These are phyloP conservation scores for Cebidichthys violaceus DNA, from an alignment of 2,113 vertebrate genomes.

Conservation along the genomic window DNA sequence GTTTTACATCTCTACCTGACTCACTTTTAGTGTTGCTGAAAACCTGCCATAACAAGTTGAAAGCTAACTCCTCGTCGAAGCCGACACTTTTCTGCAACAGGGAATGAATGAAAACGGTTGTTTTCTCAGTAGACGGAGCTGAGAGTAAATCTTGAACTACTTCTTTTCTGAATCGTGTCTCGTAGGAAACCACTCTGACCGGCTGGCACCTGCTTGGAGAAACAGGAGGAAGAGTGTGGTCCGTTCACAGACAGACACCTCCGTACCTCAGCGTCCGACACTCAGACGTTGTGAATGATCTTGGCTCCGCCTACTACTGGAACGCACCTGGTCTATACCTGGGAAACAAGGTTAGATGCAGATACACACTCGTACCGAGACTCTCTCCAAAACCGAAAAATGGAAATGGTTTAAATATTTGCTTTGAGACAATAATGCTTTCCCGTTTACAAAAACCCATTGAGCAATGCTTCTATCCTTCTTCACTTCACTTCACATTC, in stretches of 20 bases:
- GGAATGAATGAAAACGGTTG: not conserved
- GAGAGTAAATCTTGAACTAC: not conserved
- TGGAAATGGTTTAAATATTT: not conserved
- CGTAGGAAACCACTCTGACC: slow-evolving; percentile 68
- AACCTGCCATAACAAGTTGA: not conserved
- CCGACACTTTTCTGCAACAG: not conserved
- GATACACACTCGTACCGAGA: not conserved
- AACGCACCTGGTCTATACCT: slow-evolving; percentile 71
- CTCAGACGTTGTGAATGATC: slow-evolving; percentile 58
- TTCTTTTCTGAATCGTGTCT: not conserved
- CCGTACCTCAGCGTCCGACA: slow-evolving; percentile 71
- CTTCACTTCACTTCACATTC: not conserved
- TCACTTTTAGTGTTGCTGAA: not conserved
- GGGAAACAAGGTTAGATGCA: slow-evolving; percentile 74
- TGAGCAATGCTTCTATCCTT: not conserved
- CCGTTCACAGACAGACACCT: slow-evolving; percentile 71
- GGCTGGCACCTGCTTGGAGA: slow-evolving; percentile 78
- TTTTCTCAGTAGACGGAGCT: not conserved
- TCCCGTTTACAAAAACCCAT: not conserved
- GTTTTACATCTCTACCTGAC: not conserved
- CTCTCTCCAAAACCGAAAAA: not conserved
- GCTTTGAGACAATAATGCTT: not conserved
- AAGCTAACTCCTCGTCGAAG: not conserved
- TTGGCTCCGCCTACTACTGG: slow-evolving; percentile 79
- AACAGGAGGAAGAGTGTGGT: slow-evolving; percentile 67